phyloP scores from a whole-genome alignment of 2,113 vertebrate species.

The Herpailurus yagouaroundi region DNA sequence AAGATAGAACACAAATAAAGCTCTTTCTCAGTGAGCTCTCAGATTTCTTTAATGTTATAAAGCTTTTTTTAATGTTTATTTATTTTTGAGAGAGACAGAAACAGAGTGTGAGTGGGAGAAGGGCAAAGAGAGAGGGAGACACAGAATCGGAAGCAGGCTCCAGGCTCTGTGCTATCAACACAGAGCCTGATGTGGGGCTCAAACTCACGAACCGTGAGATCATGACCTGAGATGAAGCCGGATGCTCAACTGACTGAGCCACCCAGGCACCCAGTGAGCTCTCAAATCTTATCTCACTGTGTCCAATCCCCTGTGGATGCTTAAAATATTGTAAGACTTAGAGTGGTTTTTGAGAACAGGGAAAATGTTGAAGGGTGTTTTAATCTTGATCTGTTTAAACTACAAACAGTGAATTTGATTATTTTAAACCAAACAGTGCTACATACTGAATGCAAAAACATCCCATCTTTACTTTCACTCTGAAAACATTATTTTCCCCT shows the following conservation, averaged over 20 bases:
- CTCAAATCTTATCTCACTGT: neutral
- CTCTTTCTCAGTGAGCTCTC: neutral
- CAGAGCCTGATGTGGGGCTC: no score
- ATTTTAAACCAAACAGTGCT: neutral
- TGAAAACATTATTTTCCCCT: neutral
- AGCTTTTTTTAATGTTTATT: no score
- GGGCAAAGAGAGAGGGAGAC: no score
- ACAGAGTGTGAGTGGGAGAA: no score
- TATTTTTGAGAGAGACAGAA: no score
- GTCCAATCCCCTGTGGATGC: neutral
- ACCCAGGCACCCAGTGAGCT: neutral
- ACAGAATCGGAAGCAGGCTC: no score
- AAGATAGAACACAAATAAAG: neutral
- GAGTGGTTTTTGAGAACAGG: neutral
- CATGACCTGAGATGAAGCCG: no score
- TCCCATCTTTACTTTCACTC: neutral
- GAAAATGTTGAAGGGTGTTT: neutral
- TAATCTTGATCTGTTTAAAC: slow-evolving; percentile 21
- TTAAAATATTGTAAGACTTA: neutral
- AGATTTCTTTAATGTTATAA: neutral
- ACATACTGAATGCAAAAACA: neutral
- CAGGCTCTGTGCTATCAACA: no score
- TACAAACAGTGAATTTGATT: neutral
- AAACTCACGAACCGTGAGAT: no score
- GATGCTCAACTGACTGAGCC: no score